Percentiles rank a stretch among this genome's conserved stretches.
Conservation (phyloP, 1,140 invertebrate genomes). For the Philotrypesis tridentata region DNA sequence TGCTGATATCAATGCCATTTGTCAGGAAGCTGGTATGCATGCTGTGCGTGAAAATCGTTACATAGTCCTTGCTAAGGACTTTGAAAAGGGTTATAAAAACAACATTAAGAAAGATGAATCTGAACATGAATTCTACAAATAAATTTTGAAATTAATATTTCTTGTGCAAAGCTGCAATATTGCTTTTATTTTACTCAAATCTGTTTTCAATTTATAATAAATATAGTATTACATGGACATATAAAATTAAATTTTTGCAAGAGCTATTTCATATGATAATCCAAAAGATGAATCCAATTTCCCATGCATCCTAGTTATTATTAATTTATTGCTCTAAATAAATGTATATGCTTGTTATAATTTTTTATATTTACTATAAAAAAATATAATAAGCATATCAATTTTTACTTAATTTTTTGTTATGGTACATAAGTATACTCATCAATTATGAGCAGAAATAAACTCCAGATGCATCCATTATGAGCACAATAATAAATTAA, state of each 20-base stretch:
- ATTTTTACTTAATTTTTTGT: no score
- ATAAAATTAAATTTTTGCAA: slow-evolving; percentile 28
- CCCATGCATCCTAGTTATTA: not conserved
- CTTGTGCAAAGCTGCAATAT: slow-evolving; percentile 21
- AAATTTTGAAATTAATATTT: slow-evolving; percentile 63
- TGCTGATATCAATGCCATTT: slow-evolving; percentile 99
- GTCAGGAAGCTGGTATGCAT: slow-evolving; percentile 97
- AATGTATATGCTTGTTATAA: no score
- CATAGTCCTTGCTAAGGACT: slow-evolving; percentile 98
- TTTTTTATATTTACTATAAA: no score
- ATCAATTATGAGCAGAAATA: not conserved
- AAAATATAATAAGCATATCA: no score
- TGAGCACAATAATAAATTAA: not conserved
- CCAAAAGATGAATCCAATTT: slow-evolving; percentile 1
- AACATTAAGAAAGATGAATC: slow-evolving; percentile 99
- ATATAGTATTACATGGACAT: slow-evolving; percentile 36
- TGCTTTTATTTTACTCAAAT: slow-evolving; percentile 40
- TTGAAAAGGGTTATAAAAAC: slow-evolving; percentile 99
- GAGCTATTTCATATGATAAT: not conserved
- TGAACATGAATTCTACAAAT: slow-evolving; percentile 99
- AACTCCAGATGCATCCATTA: not conserved
- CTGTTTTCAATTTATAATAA: slow-evolving; percentile 45
- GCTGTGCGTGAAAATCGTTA: slow-evolving; percentile 99
- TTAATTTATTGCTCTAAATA: no score
- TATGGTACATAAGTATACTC: no score